Conservation (phyloP, 2,113 vertebrate genomes). For the Lonchura striata region DNA sequence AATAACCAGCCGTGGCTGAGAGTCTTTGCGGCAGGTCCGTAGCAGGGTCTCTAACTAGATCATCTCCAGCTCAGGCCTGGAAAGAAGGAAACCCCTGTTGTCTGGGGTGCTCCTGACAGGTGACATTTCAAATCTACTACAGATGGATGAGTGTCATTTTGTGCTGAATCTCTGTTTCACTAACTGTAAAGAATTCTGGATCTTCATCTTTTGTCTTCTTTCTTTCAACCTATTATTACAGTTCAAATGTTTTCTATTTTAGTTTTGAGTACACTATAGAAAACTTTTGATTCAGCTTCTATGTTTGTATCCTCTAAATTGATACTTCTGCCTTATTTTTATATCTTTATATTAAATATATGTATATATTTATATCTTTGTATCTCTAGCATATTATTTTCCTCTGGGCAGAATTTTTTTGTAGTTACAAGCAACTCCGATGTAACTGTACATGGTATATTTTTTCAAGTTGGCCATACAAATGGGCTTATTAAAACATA, state of each 20-base stretch:
- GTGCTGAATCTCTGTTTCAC: neutral
- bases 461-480: neutral
- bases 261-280: neutral
- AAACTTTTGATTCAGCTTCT: neutral
- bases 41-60: neutral
- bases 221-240: neutral
- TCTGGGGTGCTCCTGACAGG: neutral
- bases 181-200: neutral
- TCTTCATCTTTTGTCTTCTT: neutral
- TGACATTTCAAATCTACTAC: neutral
- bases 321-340: slow-evolving; percentile 8
- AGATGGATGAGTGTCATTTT: neutral
- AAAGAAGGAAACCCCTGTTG: neutral
- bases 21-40: neutral
- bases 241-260: neutral
- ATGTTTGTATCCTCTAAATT: neutral
- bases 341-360: no score
- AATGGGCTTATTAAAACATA: neutral
- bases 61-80: fast-evolving
- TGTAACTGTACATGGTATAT: neutral
- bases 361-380: neutral
- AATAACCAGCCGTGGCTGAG: neutral
- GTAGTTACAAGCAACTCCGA: neutral
- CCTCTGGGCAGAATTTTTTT: neutral
- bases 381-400: neutral